Base-by-base conservation (phyloP, 2,113 vertebrate genomes). In the Coryphaenoides rupestris region DNA sequence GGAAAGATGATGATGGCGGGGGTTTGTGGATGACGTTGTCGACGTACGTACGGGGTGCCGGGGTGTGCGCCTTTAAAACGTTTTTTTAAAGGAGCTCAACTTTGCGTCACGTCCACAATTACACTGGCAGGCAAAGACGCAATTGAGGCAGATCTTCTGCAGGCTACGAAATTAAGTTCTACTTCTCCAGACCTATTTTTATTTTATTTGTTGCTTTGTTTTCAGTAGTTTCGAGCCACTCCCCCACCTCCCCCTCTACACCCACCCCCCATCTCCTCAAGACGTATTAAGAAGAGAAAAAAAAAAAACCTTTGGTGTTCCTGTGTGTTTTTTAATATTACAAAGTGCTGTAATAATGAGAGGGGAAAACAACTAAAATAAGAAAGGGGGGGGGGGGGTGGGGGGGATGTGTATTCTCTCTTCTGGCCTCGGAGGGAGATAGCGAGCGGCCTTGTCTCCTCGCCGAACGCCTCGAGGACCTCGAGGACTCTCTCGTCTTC, bases 311-410 rank as follows among this genome's bases (percentile, higher is more conserved):
- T 90, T 90, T 89, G 87, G 87, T 88, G 87, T 87, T 86, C 81
- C 79, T 87, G 88, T 89, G 87, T 91, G 87, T 91, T 89, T 91
- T 87, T 73, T 77, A 89, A 87, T 89, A 85, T 88, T 89, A 84
- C 88, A 87, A 90, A 89, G 88, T 88, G 80, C 78, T 78, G 78
- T 91, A 92, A 92, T 91, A 92, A 92, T 90, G 90, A 90, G 90
- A 90, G 85, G 80, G 33, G 84, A 90, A 85, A 88, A 89, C 87
- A 89, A 88, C 85, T 85, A 84, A 86, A 88, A 58, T n/a, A 88
- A 74, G 5, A 40, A 40, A 10, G 33, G 33, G 33, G 33, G 33
- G 13, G 33, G 13, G n/a, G n/a, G n/a, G n/a, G n/a, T n/a, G n/a
- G n/a, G 62, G 60, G 28, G 68, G 62, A 70, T 78, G 76, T 66